Percentiles rank a stretch among this genome's conserved stretches.
Conservation (phyloP, 2,113 vertebrate genomes). For the Xenopus laevis region DNA sequence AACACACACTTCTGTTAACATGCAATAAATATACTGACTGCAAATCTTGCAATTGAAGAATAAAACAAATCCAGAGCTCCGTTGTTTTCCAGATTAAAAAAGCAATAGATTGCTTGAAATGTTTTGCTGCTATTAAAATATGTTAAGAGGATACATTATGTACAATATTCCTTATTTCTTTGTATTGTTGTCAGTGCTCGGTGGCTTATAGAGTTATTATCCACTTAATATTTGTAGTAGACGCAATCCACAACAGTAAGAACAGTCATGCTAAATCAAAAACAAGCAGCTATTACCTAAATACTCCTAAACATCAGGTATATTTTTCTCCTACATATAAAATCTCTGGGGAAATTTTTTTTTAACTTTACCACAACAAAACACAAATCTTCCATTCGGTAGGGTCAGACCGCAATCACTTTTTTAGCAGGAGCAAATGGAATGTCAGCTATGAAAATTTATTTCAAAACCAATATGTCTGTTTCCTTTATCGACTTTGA, state of each 20-base stretch:
- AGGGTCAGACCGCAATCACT: conserved; percentile 11
- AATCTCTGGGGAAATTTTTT: conserved; percentile 15
- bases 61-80: too few species aligned
- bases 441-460: conserved; percentile 27
- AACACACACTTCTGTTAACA: too few species aligned
- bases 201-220: conserved; percentile 55
- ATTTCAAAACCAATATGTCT: conserved; percentile 33
- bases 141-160: conserved; percentile 48
- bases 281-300: conserved; percentile 43
- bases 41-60: too few species aligned
- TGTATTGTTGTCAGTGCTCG: conserved; percentile 48
- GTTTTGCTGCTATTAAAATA: conserved; percentile 43
- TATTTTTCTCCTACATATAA: conserved; percentile 17
- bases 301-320: conserved; percentile 14
- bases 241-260: conserved; percentile 15
- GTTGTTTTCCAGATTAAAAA: conserved; percentile 34
- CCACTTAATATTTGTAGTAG: conserved; percentile 50
- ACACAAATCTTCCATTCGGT: conserved; percentile 32
- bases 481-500: conserved; percentile 15
- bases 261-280: neutral
- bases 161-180: conserved; percentile 37
- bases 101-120: conserved; percentile 50
- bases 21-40: too few species aligned
- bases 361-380: conserved; percentile 22
- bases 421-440: conserved; percentile 16